Evolutionary conservation across 2,888 invertebrate genomes (phyloP).

Genomic region (Anticlea derivata): DNA sequence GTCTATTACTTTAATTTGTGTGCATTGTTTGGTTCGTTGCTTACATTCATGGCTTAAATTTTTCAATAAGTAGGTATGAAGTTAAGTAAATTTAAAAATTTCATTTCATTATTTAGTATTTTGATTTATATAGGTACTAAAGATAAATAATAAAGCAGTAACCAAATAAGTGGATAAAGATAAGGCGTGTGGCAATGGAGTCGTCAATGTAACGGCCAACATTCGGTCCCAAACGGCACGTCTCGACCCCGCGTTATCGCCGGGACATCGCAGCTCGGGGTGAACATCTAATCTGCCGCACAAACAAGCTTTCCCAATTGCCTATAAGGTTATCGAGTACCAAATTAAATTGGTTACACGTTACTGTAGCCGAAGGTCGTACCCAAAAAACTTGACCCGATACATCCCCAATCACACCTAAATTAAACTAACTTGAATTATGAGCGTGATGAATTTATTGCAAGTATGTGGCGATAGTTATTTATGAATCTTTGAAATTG

Average conservation of each 20-base stretch:
- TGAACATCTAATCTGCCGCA: conserved; percentile 73
- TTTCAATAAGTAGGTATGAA: too few relatives aligned
- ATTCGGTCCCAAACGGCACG: conserved; percentile 64
- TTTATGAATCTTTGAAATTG: conserved; percentile 10
- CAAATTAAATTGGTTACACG: conserved; percentile 71
- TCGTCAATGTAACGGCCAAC: conserved; percentile 68
- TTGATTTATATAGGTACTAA: too few relatives aligned
- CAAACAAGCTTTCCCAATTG: conserved; percentile 73
- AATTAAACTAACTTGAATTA: conserved; percentile 35
- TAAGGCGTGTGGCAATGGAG: conserved; percentile 62
- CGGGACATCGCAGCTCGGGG: conserved; percentile 71
- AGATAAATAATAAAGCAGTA: conserved; percentile 11
- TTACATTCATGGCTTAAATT: too few relatives aligned
- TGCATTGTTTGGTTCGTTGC: too few relatives aligned
- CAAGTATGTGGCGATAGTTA: conserved; percentile 7
- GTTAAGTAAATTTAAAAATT: too few relatives aligned
- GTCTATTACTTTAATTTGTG: too few relatives aligned
- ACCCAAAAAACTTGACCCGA: conserved; percentile 42
- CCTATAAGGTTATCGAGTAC: conserved; percentile 73
- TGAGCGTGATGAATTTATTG: conserved; percentile 9
- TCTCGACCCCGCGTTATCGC: conserved; percentile 67
- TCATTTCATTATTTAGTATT: too few relatives aligned
- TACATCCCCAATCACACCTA: conserved; percentile 26
- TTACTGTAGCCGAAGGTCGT: conserved; percentile 52
- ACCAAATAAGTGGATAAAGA: conserved; percentile 51